Evolutionary conservation across 2,888 invertebrate genomes (phyloP), one percentile per base, ranked within the genome.

Genomic region (Ichneumoninae sp.): DNA sequence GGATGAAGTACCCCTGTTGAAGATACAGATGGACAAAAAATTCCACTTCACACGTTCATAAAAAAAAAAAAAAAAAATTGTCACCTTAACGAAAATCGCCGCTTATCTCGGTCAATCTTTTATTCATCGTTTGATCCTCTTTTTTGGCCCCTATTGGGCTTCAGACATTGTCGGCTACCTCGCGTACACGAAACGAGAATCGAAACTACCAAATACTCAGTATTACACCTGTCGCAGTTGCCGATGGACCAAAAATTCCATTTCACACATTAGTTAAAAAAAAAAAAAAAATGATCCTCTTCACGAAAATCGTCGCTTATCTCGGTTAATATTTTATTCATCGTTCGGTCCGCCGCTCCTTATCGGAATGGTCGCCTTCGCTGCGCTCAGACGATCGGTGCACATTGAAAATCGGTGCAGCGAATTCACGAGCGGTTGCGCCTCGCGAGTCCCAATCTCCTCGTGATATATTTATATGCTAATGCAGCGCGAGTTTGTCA

Each of bases 141-240:
- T 2, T 7, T 7, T 40, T n/a, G 36, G 36, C 36, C 36, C 22
- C 19, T 76, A 94, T 7, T 7, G 7, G 36, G 36, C 36, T 7
- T 36, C 19, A 77, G 94, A 94, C 89, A 93, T 94, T 52, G 87
- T 94, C 16, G 94, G 94, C 7, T 94, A 94, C 86, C 92, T 94
- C 40, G 94, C 94, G 5, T 90, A 94, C 16, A 94, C 94, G 5
- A 93, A 92, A 86, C 94, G 93, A 0, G 93, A 91, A 52, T 70
- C 76, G 1, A 75, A n/a, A 7, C 22, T n/a, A 47, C 52, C 26
- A n/a, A 44, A 50, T 22, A 26, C 26, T 26, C 26, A 26, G 26
- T 26, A 26, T 1, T 26, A 85, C 71, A 75, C 70, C 68, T 85
- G 83, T 75, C 85, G 47, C 68, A 52, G 44, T 3, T 2, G 13